Base-by-base conservation (phyloP, 2,797 vertebrate species). In the Rhinophrynus dorsalis region DNA sequence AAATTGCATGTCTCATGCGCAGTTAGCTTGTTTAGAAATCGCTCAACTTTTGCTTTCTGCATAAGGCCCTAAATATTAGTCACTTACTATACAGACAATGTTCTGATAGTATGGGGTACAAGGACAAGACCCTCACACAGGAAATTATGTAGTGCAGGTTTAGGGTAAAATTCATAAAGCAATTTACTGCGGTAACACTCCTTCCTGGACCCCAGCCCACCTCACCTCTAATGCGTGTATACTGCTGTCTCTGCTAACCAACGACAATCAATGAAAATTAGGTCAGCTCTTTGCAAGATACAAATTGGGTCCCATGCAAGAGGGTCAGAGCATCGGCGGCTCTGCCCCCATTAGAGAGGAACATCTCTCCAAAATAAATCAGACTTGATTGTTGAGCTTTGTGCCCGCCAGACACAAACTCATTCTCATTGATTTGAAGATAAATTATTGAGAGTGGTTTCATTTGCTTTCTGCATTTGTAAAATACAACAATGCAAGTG, bases 351-450 rank as follows among this genome's bases (percentile, higher is more conserved):
- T 85, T 81, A 87, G 87, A 83, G 40, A 77, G 81, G 81, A 84
- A 83, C 83, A 90, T 86, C 89, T 86, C 88, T 90, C 75, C 83
- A 88, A 89, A 91, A 86, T 88, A 87, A 90, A 91, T 91, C 87
- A 90, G 86, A 27, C 80, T 86, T 85, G 79, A 87, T 87, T 88
- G 85, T 86, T 81, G 80, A 88, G 77, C 85, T 80, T 45, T 65
- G 84, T 80, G 76, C 61, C 83, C 82, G 89, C 76, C 80, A 87
- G 85, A 79, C 80, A 67, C 76, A 85, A 91, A 76, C 81, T 84
- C 83, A 81, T 91, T 92, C 90, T 77, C 86, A 92, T 91, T 83
- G 90, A 90, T 90, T 90, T 82, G 79, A 77, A 86, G 84, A 88
- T 86, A 85, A 89, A 90, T 90, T 90, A 89, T 88, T 86, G 86